Conservation (phyloP, 2,888 invertebrate genomes). For the Bimastos eiseni region DNA sequence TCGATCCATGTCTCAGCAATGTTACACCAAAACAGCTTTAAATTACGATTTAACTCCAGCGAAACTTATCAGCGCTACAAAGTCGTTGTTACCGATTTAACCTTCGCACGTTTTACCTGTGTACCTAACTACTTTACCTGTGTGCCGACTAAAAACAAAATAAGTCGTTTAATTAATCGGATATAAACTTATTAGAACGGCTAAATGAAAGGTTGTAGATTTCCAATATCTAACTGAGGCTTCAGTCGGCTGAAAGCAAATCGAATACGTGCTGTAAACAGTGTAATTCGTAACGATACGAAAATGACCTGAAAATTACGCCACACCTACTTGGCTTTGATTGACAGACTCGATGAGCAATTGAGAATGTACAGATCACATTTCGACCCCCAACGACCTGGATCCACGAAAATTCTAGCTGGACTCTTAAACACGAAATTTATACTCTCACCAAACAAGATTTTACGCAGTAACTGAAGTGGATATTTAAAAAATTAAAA, state of each 20-base stretch:
- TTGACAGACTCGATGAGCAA: neutral
- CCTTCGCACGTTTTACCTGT: constrained; percentile 3
- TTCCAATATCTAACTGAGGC: neutral
- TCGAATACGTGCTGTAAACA: neutral
- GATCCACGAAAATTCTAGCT: neutral
- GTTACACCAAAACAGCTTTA: neutral
- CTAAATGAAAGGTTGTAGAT: neutral
- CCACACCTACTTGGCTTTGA: neutral
- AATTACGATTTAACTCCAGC: neutral
- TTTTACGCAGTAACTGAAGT: neutral
- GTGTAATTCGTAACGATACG: neutral
- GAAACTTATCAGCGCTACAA: neutral
- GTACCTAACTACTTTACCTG: neutral
- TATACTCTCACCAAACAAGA: neutral
- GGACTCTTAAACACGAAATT: neutral
- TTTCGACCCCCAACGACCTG: too few relatives aligned
- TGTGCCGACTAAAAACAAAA: neutral
- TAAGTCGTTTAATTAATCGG: neutral
- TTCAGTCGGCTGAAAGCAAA: neutral
- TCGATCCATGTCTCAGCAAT: neutral
- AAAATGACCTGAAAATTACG: neutral
- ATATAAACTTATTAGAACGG: neutral
- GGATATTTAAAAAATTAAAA: neutral
- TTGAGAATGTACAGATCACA: neutral
- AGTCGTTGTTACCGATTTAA: neutral